A percentile compares a stretch with the other conserved stretches of the same genome.
These are phyloP conservation scores for Ligdia adustata DNA, from an alignment of 2,888 invertebrate species.

Conservation along the genomic window DNA sequence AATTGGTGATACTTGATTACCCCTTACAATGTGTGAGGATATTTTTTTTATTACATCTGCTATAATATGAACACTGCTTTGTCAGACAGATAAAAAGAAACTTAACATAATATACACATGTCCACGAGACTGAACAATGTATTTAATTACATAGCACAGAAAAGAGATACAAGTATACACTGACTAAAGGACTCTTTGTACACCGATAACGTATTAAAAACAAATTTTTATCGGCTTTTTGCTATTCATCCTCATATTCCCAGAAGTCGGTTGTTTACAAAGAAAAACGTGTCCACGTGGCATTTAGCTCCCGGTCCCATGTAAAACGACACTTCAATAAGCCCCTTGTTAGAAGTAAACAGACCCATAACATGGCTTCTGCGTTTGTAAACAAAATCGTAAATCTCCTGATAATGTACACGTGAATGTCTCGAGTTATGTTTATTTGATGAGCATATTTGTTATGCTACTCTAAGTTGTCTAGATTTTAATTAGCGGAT, in stretches of 20 bases:
- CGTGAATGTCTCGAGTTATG: constrained; percentile 23
- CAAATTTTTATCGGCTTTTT: constrained; percentile 1
- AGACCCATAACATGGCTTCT: constrained; percentile 10
- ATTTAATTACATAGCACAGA: too few relatives aligned
- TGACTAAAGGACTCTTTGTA: too few relatives aligned
- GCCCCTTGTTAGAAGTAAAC: constrained; percentile 28
- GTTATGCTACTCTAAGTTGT: constrained; percentile 2
- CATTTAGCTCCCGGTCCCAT: constrained; percentile 3
- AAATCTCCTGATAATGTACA: constrained; percentile 22
- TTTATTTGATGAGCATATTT: constrained; percentile 20
- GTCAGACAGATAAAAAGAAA: too few relatives aligned
- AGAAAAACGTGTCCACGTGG: constrained; percentile 18
- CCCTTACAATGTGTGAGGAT: neutral
- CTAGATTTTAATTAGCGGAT: constrained; percentile 4
- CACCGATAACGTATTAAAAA: too few relatives aligned
- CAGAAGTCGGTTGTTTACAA: constrained; percentile 19
- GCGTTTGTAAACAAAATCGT: constrained; percentile 28
- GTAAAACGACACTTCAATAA: constrained; percentile 31
- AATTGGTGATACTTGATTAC: neutral
- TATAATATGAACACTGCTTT: too few relatives aligned
- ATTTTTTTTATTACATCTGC: neutral
- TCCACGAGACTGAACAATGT: too few relatives aligned
- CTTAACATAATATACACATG: too few relatives aligned
- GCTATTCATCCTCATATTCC: constrained; percentile 2
- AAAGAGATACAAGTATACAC: too few relatives aligned